phyloP scores from a whole-genome alignment of 2,888 invertebrate genomes.

The Calameuta pallipes region DNA sequence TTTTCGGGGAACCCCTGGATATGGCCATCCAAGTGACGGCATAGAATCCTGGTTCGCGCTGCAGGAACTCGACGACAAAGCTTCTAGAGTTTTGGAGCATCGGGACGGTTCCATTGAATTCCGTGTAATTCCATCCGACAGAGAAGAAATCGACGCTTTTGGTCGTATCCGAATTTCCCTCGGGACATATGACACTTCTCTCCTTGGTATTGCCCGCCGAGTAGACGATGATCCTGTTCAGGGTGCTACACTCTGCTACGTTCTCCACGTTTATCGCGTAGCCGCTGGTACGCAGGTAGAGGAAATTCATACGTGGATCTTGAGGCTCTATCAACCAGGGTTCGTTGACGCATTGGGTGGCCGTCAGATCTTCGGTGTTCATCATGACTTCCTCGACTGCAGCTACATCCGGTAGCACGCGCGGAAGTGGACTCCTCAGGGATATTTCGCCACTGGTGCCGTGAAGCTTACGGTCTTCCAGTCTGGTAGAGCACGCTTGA shows the following conservation, averaged over 20 bases:
- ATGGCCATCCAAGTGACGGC: constrained; percentile 84
- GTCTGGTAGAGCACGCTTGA: constrained; percentile 73
- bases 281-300: constrained; percentile 79
- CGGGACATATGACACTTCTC: constrained; percentile 77
- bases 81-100: constrained; percentile 72
- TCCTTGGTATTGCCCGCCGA: constrained; percentile 75
- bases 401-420: constrained; percentile 26
- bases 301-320: constrained; percentile 75
- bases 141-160: constrained; percentile 76
- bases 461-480: constrained; percentile 74
- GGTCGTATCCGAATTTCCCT: constrained; percentile 55
- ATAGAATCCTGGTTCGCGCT: constrained; percentile 79
- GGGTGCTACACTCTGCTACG: constrained; percentile 72
- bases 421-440: constrained; percentile 72
- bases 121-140: constrained; percentile 73
- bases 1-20: constrained; percentile 74
- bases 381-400: constrained; percentile 36
- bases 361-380: constrained; percentile 54
- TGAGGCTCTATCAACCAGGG: constrained; percentile 85
- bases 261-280: constrained; percentile 69
- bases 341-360: constrained; percentile 74
- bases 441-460: constrained; percentile 82
- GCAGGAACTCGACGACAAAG: constrained; percentile 81
- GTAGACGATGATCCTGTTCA: constrained; percentile 79
- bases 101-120: constrained; percentile 45